Evolutionary conservation across 1,140 invertebrate genomes (phyloP), one percentile per base, ranked within the genome.

Genomic region (Microplitis mediator): DNA sequence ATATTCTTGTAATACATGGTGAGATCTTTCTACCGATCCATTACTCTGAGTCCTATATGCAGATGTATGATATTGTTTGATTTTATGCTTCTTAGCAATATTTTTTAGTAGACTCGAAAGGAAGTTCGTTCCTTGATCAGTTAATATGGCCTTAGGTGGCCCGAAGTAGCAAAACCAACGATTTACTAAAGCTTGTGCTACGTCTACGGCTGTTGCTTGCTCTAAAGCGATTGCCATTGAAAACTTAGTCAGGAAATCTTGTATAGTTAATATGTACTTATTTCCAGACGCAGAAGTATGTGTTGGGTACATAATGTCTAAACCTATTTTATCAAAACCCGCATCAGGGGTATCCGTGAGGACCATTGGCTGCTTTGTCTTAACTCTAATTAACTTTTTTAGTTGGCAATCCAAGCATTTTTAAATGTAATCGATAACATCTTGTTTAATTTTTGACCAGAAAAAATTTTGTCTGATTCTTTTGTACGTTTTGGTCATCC

Each of bases 281-380:
- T 81, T 80, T 13, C 75, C 75, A 3, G 39, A 34, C 23, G 69
- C 52, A 9, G 75, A 76, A 67, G 69, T 34, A 5, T 75, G 74
- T 34, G 76, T 36, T 4, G 77, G 79, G 34, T 79, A 77, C 11
- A 83, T 76, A 8, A 83, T 76, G 65, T 82, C 80, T 39, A 80
- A 63, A 39, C 54, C 39, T 14, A 69, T 64, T 64, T 69, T 73
- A 23, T 73, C 66, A 54, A 73, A 73, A 0, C 14, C 52, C 9
- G 36, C 52, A 14, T 14, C 52, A 9, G 52, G 52, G 13, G 52
- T 54, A 54, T 54, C 52, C 16, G 52, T 54, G 52, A 54, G 8
- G 2, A 54, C 16, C 52, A 54, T 54, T n/a, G 11, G 52, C 13
- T 5, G 52, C 13, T 54, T 54, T n/a, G 8, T 8, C 13, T 54